Conservation (phyloP, 2,888 invertebrate species). For the Eudasyphora cyanicolor region DNA sequence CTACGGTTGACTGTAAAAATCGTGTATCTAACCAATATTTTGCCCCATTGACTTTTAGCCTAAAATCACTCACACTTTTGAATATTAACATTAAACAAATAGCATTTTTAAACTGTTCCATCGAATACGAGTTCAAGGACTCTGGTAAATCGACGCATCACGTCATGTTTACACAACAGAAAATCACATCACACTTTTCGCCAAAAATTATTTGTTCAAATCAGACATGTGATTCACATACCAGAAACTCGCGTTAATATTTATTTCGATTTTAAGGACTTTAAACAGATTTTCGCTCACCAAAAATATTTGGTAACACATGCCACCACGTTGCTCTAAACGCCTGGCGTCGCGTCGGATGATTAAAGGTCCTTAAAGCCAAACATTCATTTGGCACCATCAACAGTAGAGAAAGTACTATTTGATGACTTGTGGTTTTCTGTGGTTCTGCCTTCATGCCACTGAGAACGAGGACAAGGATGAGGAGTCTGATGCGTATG, state of each 20-base stretch:
- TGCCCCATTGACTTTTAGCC: too few relatives aligned
- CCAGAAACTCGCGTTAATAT: not conserved
- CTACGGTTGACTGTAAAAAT: too few relatives aligned
- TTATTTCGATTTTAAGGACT: constrained; percentile 10
- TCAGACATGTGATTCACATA: constrained; percentile 2
- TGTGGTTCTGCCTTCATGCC: not conserved
- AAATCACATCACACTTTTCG: not conserved
- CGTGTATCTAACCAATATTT: too few relatives aligned
- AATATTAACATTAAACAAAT: too few relatives aligned
- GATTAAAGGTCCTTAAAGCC: constrained; percentile 48
- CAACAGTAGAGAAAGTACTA: constrained; percentile 20
- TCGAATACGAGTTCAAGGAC: constrained; percentile 1
- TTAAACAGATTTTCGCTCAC: not conserved
- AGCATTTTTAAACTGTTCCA: too few relatives aligned
- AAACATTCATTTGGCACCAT: constrained; percentile 35
- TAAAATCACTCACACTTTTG: too few relatives aligned
- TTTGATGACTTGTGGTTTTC: constrained; percentile 51
- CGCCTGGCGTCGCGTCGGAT: constrained; percentile 16
- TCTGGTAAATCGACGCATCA: not conserved
- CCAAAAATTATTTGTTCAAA: not conserved
- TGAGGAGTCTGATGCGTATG: constrained; percentile 6
- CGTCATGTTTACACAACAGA: not conserved
- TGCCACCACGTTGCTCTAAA: not conserved
- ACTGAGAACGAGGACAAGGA: not conserved
- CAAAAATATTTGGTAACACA: constrained; percentile 19